Evolutionary conservation across 2,888 invertebrate species (phyloP), one percentile per base, ranked within the genome.

Genomic region (Hirtodrosophila alboralis): DNA sequence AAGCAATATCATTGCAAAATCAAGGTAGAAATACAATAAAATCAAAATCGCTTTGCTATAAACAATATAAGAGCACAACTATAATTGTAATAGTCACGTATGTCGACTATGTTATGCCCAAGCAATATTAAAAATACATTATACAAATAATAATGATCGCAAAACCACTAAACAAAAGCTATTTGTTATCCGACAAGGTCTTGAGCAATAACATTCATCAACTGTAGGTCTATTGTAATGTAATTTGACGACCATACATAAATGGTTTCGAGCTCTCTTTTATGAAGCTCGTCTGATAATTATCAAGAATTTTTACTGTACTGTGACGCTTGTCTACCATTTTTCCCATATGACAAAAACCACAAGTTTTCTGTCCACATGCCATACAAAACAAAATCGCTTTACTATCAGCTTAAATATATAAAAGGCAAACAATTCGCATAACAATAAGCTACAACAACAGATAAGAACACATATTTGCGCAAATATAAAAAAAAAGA

Each of bases 391-490:
- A 38, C 14, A 47, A 70, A 54, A 38, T 30, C 48, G 59, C 54
- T 56, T 54, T 62, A 47, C 41, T 47, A 64, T 44, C 51, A 54
- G 47, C 43, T 43, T 45, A 26, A 48, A 21, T 34, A 75, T 27
- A 48, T 33, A 59, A 33, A 45, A n/a, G 5, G 12, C 37, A 41
- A 53, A n/a, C 36, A 57, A 41, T 52, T 59, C 64, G 57, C 74
- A 66, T 65, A 60, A 56, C 33, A 58, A 54, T 52, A 69, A 57
- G 60, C 69, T 43, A 58, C 41, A 52, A 45, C 52, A 54, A 30
- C 54, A 65, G 68, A 69, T 69, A 69, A 67, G 67, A 33, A 44
- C 10, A 53, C 18, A 18, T 31, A 45, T 27, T 49, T 57, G 58
- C 58, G 47, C n/a, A n/a, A n/a, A n/a, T n/a, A n/a, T n/a, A 56